Conservation (phyloP, 2,888 invertebrate species). For the Pseudanteris insignis region DNA sequence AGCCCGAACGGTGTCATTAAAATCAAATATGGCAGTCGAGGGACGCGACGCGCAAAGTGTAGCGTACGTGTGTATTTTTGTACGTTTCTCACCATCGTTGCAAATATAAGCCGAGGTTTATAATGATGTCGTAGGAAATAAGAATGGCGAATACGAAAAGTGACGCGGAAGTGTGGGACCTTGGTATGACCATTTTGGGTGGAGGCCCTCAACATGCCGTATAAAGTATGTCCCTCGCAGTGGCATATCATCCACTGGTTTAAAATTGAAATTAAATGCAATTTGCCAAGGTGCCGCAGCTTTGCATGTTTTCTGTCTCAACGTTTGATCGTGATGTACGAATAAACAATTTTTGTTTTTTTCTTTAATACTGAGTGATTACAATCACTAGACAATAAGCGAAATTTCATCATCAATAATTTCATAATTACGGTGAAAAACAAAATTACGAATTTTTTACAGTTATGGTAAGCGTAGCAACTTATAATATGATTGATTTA, state of each 20-base stretch:
- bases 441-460: no score
- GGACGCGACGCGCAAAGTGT: conserved; percentile 31
- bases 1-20: conserved; percentile 31
- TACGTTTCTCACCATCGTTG: conserved; percentile 22
- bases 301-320: no score
- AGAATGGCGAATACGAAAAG: conserved; percentile 40
- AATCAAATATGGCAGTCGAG: conserved; percentile 42
- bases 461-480: no score
- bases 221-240: conserved; percentile 36
- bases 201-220: conserved; percentile 39
- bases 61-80: conserved; percentile 14
- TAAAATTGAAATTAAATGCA: conserved; percentile 39
- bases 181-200: conserved; percentile 37
- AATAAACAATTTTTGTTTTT: no score
- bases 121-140: conserved; percentile 37
- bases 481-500: no score
- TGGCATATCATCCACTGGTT: conserved; percentile 34
- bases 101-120: conserved; percentile 32
- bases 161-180: conserved; percentile 42
- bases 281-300: conserved; percentile 32
- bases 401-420: no score
- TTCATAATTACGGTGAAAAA: no score
- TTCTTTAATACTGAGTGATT: no score
- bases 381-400: no score
- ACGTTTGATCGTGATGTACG: no score